Evolutionary conservation across 2,797 vertebrate species (phyloP), one percentile per base, ranked within the genome.

Genomic region (Coreius guichenoti): DNA sequence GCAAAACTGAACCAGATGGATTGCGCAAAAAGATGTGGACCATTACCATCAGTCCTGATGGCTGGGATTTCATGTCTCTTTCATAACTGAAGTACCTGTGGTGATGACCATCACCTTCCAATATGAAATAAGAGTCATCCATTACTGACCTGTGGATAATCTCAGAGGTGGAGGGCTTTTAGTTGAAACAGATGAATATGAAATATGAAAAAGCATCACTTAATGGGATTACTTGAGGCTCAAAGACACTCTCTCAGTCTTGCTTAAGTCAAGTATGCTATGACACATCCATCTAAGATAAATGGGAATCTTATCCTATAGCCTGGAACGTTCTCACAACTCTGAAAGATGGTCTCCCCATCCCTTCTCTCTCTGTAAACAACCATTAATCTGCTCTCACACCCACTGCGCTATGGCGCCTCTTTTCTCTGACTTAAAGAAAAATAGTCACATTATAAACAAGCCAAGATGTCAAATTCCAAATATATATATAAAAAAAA

Each of bases 341-440:
- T 23, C 23, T 51, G 16, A 79, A 65, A 29, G 58, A 79, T 67
- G 76, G 58, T 68, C 78, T 73, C 73, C 67, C 45, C 78, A 80
- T 67, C 63, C 6, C 43, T 23, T 74, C 45, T 58, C 43, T 19
- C 72, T 81, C 58, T 49, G 81, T 65, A 90, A 88, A 88, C 86
- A 88, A 72, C 19, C 69, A 88, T 88, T 84, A 72, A 86, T 87
- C 81, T 79, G 75, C 49, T 68, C 75, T 61, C 65, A 36, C 56
- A 54, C 77, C 33, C 43, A 26, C 45, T 29, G 2, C 29, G 61
- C 39, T n/a, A n/a, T 56, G 80, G 83, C 13, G 61, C 86, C 83
- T 65, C 76, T 75, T 31, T 67, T 69, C 47, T 70, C 49, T 7
- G 58, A 17, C 68, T 78, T 82, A 36, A 79, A 77, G 63, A 70